A percentile compares a stretch with the other conserved stretches of the same genome.
Conservation (phyloP, 2,797 vertebrate genomes). For the Dermochelys coriacea region DNA sequence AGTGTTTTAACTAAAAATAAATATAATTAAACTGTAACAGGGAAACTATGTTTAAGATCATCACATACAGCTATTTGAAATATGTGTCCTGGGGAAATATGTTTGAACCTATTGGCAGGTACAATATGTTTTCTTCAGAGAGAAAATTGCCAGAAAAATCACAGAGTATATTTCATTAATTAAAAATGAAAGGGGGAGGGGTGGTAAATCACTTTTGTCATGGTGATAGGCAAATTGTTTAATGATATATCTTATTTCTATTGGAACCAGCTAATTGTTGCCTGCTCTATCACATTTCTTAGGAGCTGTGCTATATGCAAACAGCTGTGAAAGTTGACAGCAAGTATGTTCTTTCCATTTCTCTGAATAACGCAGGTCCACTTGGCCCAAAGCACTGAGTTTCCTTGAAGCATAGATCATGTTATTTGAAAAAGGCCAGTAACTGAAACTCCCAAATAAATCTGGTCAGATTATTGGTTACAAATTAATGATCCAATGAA, state of each 20-base stretch:
- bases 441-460: neutral
- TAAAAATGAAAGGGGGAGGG: slow-evolving; percentile 27
- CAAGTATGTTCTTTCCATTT: neutral
- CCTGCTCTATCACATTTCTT: slow-evolving; percentile 10
- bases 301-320: neutral
- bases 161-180: slow-evolving; percentile 29
- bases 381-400: neutral
- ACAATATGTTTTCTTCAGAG: slow-evolving; percentile 45
- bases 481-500: slow-evolving; percentile 10
- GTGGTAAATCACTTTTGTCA: slow-evolving; percentile 1
- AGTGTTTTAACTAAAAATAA: slow-evolving; percentile 69
- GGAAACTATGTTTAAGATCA: slow-evolving; percentile 59
- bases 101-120: slow-evolving; percentile 50
- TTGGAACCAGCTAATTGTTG: neutral
- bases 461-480: neutral
- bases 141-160: slow-evolving; percentile 49
- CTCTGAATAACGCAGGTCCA: neutral
- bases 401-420: neutral
- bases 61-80: slow-evolving; percentile 63
- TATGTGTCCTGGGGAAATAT: slow-evolving; percentile 52
- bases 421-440: neutral
- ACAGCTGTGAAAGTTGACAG: neutral
- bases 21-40: slow-evolving; percentile 69
- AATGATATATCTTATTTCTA: neutral
- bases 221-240: neutral